Base-by-base conservation (phyloP, 2,888 invertebrate species). In the Phaonia tiefii region DNA sequence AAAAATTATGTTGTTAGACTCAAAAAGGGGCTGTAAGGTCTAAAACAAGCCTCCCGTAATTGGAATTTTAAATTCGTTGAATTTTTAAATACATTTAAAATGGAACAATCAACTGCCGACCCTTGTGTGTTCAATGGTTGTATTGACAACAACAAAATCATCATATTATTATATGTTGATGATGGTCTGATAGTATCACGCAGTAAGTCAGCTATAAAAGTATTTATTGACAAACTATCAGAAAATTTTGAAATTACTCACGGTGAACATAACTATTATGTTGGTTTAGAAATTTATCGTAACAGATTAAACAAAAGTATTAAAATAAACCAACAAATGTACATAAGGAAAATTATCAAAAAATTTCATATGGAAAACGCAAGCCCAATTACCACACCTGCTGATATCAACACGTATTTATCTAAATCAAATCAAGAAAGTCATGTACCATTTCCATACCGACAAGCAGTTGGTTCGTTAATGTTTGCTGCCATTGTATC, bases 61-160 rank as follows among this genome's bases (percentile, higher is more conserved):
- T n/a, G n/a, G n/a, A n/a, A n/a, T n/a, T n/a, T n/a, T n/a, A n/a
- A n/a, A n/a, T n/a, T n/a, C n/a, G n/a, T n/a, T n/a, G n/a, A n/a
- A n/a, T n/a, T n/a, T n/a, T n/a, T n/a, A n/a, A n/a, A n/a, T n/a
- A n/a, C n/a, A n/a, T n/a, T n/a, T 79, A 80, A 81, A 15, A 80
- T 86, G 26, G 79, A 80, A 58, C 71, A 84, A 63, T 84, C 83
- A n/a, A n/a, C n/a, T n/a, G n/a, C n/a, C n/a, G n/a, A n/a, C n/a
- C n/a, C n/a, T n/a, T n/a, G n/a, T n/a, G n/a, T n/a, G n/a, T n/a
- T n/a, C n/a, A n/a, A n/a, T n/a, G n/a, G n/a, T n/a, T n/a, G n/a
- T n/a, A n/a, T n/a, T n/a, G n/a, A n/a, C n/a, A n/a, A n/a, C n/a
- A n/a, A n/a, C n/a, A n/a, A n/a, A n/a, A n/a, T n/a, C n/a, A n/a